phyloP scores from a whole-genome alignment of 2,113 vertebrate genomes.

The Rattus rattus region DNA sequence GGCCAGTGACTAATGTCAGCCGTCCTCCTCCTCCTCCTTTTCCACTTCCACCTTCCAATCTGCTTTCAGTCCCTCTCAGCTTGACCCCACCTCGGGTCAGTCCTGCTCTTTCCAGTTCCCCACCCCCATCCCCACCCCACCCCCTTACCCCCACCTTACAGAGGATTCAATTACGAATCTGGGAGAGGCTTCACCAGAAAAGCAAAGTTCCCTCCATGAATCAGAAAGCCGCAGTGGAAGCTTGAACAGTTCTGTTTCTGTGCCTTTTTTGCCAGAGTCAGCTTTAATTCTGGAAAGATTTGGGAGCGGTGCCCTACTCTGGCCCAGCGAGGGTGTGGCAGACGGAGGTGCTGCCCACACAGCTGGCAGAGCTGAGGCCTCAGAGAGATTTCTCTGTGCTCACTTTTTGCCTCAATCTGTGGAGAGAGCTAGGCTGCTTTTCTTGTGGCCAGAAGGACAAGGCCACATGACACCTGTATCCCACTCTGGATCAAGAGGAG shows the following conservation, averaged over 20 bases:
- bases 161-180: not conserved
- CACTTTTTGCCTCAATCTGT: not conserved
- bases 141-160: not conserved
- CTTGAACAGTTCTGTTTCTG: constrained; percentile 38
- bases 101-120: not conserved
- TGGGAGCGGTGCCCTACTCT: not conserved
- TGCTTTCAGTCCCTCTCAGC: constrained; percentile 6
- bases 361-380: not conserved
- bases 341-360: not conserved
- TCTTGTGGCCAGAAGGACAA: not conserved
- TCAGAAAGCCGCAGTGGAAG: constrained; percentile 45
- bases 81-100: not conserved
- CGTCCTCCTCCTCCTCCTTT: not conserved
- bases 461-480: not conserved
- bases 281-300: constrained; percentile 43
- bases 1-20: not conserved
- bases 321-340: not conserved
- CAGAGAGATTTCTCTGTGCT: not conserved
- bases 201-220: constrained; percentile 41
- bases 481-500: not conserved
- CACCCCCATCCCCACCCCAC: not conserved
- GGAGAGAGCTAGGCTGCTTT: constrained; percentile 9
- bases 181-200: constrained; percentile 25
- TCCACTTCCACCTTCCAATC: not conserved
- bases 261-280: constrained; percentile 55